Evolutionary conservation across 1,140 invertebrate genomes (phyloP).

Genomic region (Dufourea novaeangliae): DNA sequence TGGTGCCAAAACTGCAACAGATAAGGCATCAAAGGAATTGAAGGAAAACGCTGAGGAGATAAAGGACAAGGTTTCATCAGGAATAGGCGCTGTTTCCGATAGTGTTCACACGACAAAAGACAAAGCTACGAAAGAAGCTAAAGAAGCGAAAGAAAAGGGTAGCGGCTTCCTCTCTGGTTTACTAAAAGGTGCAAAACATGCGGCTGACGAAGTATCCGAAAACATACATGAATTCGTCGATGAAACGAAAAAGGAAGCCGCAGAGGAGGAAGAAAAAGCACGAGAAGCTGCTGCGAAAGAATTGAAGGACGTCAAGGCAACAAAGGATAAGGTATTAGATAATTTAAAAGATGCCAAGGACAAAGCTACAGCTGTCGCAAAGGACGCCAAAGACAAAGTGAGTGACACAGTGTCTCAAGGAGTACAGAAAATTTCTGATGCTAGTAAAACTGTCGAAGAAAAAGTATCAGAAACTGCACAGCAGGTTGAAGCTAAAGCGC

Average conservation of each 20-base stretch:
- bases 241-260: slow-evolving; percentile 55
- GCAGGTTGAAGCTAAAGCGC: slow-evolving; percentile 22
- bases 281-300: background rate
- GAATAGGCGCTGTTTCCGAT: slow-evolving; percentile 27
- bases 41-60: slow-evolving; percentile 48
- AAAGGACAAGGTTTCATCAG: slow-evolving; percentile 40
- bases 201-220: slow-evolving; percentile 69
- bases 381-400: slow-evolving; percentile 51
- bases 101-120: slow-evolving; percentile 21
- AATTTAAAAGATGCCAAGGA: slow-evolving; percentile 39
- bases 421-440: slow-evolving; percentile 41
- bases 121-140: slow-evolving; percentile 41
- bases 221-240: slow-evolving; percentile 61
- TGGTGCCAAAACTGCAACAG: slow-evolving; percentile 39
- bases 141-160: slow-evolving; percentile 23
- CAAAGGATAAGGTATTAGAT: background rate
- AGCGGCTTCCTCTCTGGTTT: slow-evolving; percentile 55
- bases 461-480: slow-evolving; percentile 45
- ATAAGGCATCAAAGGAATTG: slow-evolving; percentile 42
- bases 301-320: background rate
- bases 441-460: slow-evolving; percentile 21
- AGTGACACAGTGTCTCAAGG: slow-evolving; percentile 35
- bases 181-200: slow-evolving; percentile 62
- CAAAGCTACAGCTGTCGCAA: slow-evolving; percentile 43
- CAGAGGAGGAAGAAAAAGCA: slow-evolving; percentile 20